Percentiles rank a stretch among this genome's conserved stretches.
These are phyloP conservation scores for Vidua chalybeata DNA, from an alignment of 2,113 vertebrate species.

Conservation along the genomic window DNA sequence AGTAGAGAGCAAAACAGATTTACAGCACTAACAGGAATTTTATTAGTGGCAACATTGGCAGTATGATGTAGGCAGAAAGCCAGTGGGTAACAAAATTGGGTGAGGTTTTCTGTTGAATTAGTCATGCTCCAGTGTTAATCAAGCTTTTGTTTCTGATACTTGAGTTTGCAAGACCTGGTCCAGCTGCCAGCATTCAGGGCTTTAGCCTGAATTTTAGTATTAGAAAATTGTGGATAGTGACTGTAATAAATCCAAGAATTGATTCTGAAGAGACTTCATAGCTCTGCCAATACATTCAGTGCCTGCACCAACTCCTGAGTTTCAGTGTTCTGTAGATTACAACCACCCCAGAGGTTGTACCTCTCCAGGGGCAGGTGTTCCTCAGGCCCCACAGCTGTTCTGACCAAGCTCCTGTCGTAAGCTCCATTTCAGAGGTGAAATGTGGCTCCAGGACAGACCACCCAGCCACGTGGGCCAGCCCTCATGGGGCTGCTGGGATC, in stretches of 20 bases:
- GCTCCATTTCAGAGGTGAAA: not conserved
- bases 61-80: not conserved
- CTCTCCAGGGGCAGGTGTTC: not conserved
- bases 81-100: not conserved
- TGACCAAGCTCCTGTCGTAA: not conserved
- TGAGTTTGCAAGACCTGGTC: not conserved
- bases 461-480: not conserved
- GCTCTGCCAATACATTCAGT: not conserved
- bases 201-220: not conserved
- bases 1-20: conserved; percentile 26
- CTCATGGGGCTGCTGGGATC: not conserved
- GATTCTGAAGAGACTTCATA: not conserved
- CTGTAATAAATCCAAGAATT: not conserved
- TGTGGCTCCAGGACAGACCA: not conserved
- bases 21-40: not conserved
- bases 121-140: not conserved
- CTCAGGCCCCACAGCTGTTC: not conserved
- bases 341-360: not conserved
- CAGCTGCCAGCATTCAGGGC: not conserved
- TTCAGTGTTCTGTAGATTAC: not conserved
- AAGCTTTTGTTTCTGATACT: not conserved
- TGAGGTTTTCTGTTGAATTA: not conserved
- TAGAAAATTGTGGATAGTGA: not conserved
- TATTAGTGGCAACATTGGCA: conserved; percentile 13
- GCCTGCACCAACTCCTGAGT: not conserved